A percentile compares a stretch with the other conserved stretches of the same genome.
phyloP scores from a whole-genome alignment of 2,888 invertebrate genomes.

The Nemotelus pantherinus region DNA sequence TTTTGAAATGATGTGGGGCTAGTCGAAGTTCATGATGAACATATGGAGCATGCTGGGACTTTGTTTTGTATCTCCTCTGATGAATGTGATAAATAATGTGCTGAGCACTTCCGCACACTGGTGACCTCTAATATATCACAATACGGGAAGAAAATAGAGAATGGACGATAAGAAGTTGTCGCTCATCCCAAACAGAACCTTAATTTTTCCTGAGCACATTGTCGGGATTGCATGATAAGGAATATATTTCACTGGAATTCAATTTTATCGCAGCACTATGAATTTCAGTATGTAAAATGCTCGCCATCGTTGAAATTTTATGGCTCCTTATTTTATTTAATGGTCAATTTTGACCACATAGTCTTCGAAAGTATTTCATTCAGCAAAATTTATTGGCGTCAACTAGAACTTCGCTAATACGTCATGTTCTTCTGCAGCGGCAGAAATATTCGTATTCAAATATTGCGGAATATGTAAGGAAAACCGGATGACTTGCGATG shows the following conservation, averaged over 20 bases:
- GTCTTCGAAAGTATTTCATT: constrained; percentile 38
- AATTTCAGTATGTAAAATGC: constrained; percentile 39
- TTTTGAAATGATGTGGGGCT: no score
- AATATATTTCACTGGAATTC: constrained; percentile 35
- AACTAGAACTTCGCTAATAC: constrained; percentile 8
- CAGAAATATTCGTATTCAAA: neutral
- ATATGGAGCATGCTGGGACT: no score
- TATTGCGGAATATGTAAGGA: constrained; percentile 23
- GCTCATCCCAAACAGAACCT: constrained; percentile 27
- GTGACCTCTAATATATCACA: constrained; percentile 47
- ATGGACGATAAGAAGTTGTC: constrained; percentile 20
- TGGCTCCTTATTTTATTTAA: constrained; percentile 39
- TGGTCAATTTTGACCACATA: constrained; percentile 45
- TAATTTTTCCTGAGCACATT: constrained; percentile 42
- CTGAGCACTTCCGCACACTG: constrained; percentile 43
- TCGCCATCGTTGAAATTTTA: constrained; percentile 40
- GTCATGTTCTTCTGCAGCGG: neutral
- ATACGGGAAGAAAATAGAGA: constrained; percentile 32
- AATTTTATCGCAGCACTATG: constrained; percentile 34
- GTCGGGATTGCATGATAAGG: constrained; percentile 36
- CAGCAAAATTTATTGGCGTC: constrained; percentile 32
- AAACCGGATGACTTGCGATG: constrained; percentile 21
- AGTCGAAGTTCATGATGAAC: no score
- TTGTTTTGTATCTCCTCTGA: neutral
- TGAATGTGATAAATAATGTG: constrained; percentile 45